Base-by-base conservation (phyloP, 2,888 invertebrate genomes). In the Horisme vitalbata region DNA sequence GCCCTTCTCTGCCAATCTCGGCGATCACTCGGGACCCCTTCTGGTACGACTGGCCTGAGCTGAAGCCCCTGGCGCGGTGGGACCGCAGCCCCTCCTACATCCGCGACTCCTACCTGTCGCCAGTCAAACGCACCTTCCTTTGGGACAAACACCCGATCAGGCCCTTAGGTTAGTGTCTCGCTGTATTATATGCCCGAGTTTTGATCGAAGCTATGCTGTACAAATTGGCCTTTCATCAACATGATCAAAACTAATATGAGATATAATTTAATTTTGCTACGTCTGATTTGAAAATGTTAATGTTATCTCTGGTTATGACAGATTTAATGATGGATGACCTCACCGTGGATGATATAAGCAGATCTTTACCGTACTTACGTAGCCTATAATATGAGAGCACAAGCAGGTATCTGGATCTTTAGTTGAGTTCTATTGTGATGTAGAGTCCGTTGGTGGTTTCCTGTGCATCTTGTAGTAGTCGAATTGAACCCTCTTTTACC, bases 91-190 rank as follows among this genome's bases (percentile, higher is more conserved):
- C 95, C 54, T 95, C 93, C 82, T 94, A 93, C 90, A 91, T 96
- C 79, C 92, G 97, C 65, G 95, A 95, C 91, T 96, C 96, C 75
- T 97, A 94, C 91, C 93, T 97, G 85, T 96, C 96, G 76, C 97
- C 97, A 54, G 93, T 97, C 83, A 96, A 96, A 92, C 95, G 95
- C 90, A 94, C 94, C 88, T 97, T 95, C 91, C 92, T 97, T 75
- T 97, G 97, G 97, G 94, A 94, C 88, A 95, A 94, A 89, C 96
- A 97, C 90, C 97, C 97, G 81, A 92, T 95, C 86, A 94, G 96
- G 91, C 96, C 96, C 79, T 93, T 96, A 91, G 95, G 96, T 96
- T 93, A 93, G 95, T 94, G 75, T 66, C 66, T 63, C 68, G 81
- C 83, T 84, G 80, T 83, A 81, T 54, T n/a, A 83, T 82, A 81